A percentile compares a stretch with the other conserved stretches of the same genome.
phyloP scores from a whole-genome alignment of 2,797 vertebrate species.

The Xenopus petersii region DNA sequence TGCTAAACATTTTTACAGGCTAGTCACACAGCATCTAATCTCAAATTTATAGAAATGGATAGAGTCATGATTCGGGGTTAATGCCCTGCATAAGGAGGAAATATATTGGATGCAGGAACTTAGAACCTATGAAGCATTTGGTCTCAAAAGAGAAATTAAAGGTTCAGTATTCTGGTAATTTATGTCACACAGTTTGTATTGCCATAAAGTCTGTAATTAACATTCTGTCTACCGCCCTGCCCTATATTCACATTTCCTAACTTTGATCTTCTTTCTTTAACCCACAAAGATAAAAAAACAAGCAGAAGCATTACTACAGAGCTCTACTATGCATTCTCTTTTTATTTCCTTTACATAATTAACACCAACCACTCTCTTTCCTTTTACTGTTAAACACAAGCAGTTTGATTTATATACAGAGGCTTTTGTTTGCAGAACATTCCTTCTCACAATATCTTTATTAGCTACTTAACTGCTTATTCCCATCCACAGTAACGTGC shows the following conservation, averaged over 20 bases:
- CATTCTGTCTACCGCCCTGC: not conserved
- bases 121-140: not conserved
- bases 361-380: too few relatives aligned
- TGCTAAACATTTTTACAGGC: not conserved
- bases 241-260: not conserved
- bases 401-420: too few relatives aligned
- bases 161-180: not conserved
- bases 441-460: too few relatives aligned
- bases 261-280: not conserved
- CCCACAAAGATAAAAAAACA: not conserved
- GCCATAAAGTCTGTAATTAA: not conserved
- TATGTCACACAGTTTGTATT: constrained; percentile 6
- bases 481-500: too few relatives aligned
- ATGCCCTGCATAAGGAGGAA: constrained; percentile 7
- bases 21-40: not conserved
- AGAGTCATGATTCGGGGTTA: constrained; percentile 6
- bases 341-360: too few relatives aligned
- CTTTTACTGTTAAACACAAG: too few relatives aligned
- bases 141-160: not conserved
- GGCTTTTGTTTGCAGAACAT: too few relatives aligned
- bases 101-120: constrained; percentile 5
- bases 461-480: too few relatives aligned
- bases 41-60: constrained; percentile 1
- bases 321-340: too few relatives aligned
- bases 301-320: not conserved